A percentile compares a stretch with the other conserved stretches of the same genome.
phyloP scores from a whole-genome alignment of 2,888 invertebrate species.

The Caenorhabditis macrosperma region DNA sequence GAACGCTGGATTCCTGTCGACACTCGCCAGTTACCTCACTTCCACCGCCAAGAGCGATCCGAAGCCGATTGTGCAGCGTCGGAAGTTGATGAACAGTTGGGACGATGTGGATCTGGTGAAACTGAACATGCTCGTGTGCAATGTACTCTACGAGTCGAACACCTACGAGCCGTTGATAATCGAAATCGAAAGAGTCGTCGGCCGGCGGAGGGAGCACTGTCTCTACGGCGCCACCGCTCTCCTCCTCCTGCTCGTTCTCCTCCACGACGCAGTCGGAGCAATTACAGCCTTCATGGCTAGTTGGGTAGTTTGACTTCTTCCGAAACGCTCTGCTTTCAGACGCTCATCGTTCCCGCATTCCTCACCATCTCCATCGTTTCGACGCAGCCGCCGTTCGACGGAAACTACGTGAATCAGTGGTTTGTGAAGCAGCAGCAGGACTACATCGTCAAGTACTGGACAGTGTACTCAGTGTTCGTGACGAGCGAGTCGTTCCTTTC shows the following conservation, averaged over 20 bases:
- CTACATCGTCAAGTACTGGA: conserved; percentile 42
- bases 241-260: conserved; percentile 6
- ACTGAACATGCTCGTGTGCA: conserved; percentile 42
- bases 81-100: conserved; percentile 45
- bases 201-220: conserved; percentile 35
- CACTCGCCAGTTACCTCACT: conserved; percentile 53
- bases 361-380: conserved; percentile 24
- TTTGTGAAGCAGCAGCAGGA: conserved; percentile 21
- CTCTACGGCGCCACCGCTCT: conserved; percentile 12
- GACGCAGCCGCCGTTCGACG: background rate
- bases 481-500: conserved; percentile 33
- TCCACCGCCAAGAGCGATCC: conserved; percentile 35
- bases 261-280: conserved; percentile 48
- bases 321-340: conserved; percentile 20
- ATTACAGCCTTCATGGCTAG: conserved; percentile 38
- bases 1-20: conserved; percentile 44
- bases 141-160: conserved; percentile 28
- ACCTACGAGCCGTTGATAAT: conserved; percentile 27
- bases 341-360: conserved; percentile 41
- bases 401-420: background rate
- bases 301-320: too few relatives aligned
- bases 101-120: conserved; percentile 49
- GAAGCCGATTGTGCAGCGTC: conserved; percentile 13
- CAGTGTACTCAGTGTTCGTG: conserved; percentile 42
- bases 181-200: conserved; percentile 42